Evolutionary conservation across 2,888 invertebrate species (phyloP).

Genomic region (Argyresthia albistria): DNA sequence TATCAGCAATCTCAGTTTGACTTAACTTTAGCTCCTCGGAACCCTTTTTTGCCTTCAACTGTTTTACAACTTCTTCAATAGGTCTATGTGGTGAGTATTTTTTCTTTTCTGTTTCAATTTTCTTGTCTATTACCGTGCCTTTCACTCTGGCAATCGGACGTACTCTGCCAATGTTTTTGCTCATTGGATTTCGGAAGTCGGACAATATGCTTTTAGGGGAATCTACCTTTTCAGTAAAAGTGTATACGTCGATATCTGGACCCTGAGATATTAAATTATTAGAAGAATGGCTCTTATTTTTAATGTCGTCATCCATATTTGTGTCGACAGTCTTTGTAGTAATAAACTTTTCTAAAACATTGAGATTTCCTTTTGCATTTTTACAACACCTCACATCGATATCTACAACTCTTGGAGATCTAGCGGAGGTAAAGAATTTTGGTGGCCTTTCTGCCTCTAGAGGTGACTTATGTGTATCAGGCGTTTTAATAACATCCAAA

Average conservation of each 20-base stretch:
- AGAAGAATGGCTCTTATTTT: slow-evolving; percentile 34
- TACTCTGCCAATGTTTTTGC: slow-evolving; percentile 55
- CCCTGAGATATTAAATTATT: slow-evolving; percentile 53
- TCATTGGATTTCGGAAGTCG: slow-evolving; percentile 51
- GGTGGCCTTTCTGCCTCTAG: slow-evolving; percentile 52
- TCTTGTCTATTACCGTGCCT: slow-evolving; percentile 61
- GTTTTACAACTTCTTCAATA: slow-evolving; percentile 64
- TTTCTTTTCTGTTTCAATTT: slow-evolving; percentile 53
- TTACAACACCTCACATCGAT: slow-evolving; percentile 62
- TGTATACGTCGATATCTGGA: slow-evolving; percentile 60
- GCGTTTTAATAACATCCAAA: slow-evolving; percentile 12
- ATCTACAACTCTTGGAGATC: slow-evolving; percentile 56
- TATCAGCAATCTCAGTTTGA: slow-evolving; percentile 18
- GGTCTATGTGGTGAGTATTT: slow-evolving; percentile 61
- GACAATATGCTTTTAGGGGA: slow-evolving; percentile 61
- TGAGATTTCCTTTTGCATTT: slow-evolving; percentile 59
- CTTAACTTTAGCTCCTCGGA: slow-evolving; percentile 40
- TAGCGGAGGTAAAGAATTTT: slow-evolving; percentile 58
- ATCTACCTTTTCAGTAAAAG: slow-evolving; percentile 63
- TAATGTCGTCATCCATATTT: slow-evolving; percentile 39
- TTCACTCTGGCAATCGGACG: slow-evolving; percentile 65
- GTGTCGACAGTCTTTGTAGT: slow-evolving; percentile 47
- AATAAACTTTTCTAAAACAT: slow-evolving; percentile 54
- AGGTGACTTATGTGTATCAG: slow-evolving; percentile 36
- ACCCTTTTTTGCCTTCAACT: slow-evolving; percentile 52